These are phyloP conservation scores for Dromius quadrimaculatus DNA, from an alignment of 2,888 invertebrate genomes.

Conservation along the genomic window DNA sequence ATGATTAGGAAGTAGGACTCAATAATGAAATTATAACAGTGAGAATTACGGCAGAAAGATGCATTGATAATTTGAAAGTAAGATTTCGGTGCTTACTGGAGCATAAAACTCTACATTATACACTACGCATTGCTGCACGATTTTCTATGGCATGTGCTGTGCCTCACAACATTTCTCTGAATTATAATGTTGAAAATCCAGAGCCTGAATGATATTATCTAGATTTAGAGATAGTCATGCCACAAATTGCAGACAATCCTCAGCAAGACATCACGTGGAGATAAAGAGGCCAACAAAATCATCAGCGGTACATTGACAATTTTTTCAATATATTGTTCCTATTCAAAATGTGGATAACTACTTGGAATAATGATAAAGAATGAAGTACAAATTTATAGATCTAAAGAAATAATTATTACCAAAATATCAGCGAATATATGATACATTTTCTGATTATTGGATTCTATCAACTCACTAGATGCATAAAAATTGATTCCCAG, in stretches of 20 bases:
- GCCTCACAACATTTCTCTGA: not conserved
- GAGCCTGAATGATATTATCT: not conserved
- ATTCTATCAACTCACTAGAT: too few species aligned
- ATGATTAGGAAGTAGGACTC: slow-evolving; percentile 8
- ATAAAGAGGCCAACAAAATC: slow-evolving; percentile 8
- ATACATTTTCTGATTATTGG: too few species aligned
- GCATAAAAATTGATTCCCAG: too few species aligned
- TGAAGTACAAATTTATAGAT: too few species aligned
- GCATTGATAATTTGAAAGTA: slow-evolving; percentile 34
- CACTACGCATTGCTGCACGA: slow-evolving; percentile 24
- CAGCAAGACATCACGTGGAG: slow-evolving; percentile 13
- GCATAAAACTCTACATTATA: slow-evolving; percentile 44
- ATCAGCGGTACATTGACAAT: slow-evolving; percentile 3
- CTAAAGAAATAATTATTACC: too few species aligned
- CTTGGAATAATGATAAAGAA: too few species aligned
- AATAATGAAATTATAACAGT: slow-evolving; percentile 21
- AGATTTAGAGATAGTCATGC: not conserved
- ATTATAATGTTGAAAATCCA: slow-evolving; percentile 2
- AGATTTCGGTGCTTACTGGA: slow-evolving; percentile 46
- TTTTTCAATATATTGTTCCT: too few species aligned
- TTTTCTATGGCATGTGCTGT: slow-evolving; percentile 12
- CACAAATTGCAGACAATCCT: not conserved
- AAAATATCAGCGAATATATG: too few species aligned
- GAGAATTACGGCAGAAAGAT: slow-evolving; percentile 38
- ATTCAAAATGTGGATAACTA: too few species aligned